Conservation (phyloP, 2,888 invertebrate genomes). For the Eupeodes luniger region DNA sequence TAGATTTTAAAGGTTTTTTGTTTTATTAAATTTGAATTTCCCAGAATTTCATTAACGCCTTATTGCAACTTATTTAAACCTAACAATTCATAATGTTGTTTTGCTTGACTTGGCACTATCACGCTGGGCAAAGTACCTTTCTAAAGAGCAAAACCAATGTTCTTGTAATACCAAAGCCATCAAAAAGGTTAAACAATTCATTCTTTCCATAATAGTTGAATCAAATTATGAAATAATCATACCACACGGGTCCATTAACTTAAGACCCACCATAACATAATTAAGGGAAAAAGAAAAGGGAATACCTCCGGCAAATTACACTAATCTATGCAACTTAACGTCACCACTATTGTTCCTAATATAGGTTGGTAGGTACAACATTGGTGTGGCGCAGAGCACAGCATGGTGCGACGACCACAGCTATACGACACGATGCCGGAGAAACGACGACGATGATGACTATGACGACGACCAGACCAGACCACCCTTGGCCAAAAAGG, state of each 20-base stretch:
- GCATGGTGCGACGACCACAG: conserved; percentile 4
- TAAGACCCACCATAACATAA: conserved; percentile 2
- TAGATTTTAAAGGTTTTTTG: not conserved
- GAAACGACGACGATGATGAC: no score
- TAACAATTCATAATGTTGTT: not conserved
- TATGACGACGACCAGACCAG: not conserved
- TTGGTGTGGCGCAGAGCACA: not conserved
- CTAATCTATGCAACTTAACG: conserved; percentile 65
- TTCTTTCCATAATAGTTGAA: conserved; percentile 36
- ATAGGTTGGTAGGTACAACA: not conserved
- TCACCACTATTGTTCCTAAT: conserved; percentile 52
- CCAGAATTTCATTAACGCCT: not conserved
- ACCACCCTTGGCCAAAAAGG: conserved; percentile 62
- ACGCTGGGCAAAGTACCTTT: not conserved
- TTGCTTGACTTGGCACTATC: not conserved
- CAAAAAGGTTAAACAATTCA: conserved; percentile 37
- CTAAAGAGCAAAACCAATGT: not conserved
- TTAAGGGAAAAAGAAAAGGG: not conserved
- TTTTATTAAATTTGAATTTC: no score
- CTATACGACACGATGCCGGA: no score
- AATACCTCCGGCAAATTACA: conserved; percentile 58
- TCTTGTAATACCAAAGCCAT: not conserved
- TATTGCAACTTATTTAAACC: not conserved
- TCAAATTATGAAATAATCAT: conserved; percentile 62
- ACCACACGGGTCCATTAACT: conserved; percentile 24